Evolutionary conservation across 2,113 vertebrate genomes (phyloP), one percentile per base, ranked within the genome.

Genomic region (Phocoena sinus): DNA sequence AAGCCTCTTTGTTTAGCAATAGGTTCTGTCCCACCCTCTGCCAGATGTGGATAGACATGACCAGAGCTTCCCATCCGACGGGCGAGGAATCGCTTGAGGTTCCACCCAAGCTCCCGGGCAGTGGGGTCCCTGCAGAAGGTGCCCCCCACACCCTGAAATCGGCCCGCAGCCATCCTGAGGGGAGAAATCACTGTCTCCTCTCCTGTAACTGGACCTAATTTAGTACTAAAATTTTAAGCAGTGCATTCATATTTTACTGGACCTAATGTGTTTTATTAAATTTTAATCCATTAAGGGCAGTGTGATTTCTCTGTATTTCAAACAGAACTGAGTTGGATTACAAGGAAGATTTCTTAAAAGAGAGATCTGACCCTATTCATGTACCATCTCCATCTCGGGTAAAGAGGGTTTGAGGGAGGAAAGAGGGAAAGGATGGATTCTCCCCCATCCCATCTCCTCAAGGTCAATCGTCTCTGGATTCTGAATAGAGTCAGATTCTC

Each of bases 201-300:
- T 97, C 98, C 98, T 98, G 98, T 98, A 99, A 98, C 98, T 94
- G 98, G 98, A 98, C 98, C 98, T 99, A 99, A 99, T 99, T 99
- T 99, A 99, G 98, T 98, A 99, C 99, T 98, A 99, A 99, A 99
- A 99, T 99, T 99, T 99, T 99, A 99, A 99, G 98, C 98, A 99
- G 98, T 97, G 95, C 99, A 99, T 99, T 99, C 99, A 99, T 99
- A 99, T 99, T 99, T 99, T 99, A 99, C 99, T 84, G 98, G 98
- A 98, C 98, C 98, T 99, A 99, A 99, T 99, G 99, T 99, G 98
- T 98, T 97, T 98, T 98, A 99, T 99, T 98, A 99, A 99, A 99
- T 98, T 99, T 99, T 99, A 98, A 99, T 99, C 98, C 97, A 98
- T 98, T 98, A 99, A 99, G 98, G 94, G 68, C 79, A 94, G 47